Evolutionary conservation across 2,113 vertebrate species (phyloP).

Genomic region (Thamnaconus septentrionalis): DNA sequence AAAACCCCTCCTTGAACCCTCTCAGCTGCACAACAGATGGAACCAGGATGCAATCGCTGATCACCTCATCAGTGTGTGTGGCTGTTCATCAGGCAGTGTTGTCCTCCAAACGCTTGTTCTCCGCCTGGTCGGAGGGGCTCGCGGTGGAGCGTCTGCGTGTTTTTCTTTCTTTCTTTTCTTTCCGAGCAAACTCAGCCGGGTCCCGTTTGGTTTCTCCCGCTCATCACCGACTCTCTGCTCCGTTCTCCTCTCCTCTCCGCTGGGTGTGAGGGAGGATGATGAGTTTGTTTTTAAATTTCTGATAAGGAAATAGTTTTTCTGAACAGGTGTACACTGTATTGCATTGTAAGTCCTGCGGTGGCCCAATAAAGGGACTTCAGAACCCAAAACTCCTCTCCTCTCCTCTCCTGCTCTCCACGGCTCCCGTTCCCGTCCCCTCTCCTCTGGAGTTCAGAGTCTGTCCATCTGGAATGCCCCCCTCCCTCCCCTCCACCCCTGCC

Average conservation of each 20-base stretch:
- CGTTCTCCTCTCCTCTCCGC: no score
- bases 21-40: no score
- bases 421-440: constrained; percentile 32
- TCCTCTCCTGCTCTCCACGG: constrained; percentile 36
- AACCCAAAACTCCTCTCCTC: neutral
- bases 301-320: no score
- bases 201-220: constrained; percentile 33
- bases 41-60: no score
- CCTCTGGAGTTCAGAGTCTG: constrained; percentile 71
- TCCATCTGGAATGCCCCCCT: constrained; percentile 58
- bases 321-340: no score
- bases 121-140: constrained; percentile 67
- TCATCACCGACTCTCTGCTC: constrained; percentile 29
- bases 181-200: constrained; percentile 59
- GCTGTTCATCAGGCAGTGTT: constrained; percentile 73
- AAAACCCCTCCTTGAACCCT: no score
- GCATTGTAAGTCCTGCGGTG: no score
- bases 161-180: constrained; percentile 37
- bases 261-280: no score
- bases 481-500: constrained; percentile 46
- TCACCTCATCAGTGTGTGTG: constrained; percentile 44
- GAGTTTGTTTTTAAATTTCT: no score
- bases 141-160: constrained; percentile 26
- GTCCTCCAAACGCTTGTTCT: constrained; percentile 65
- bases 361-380: no score